A percentile compares a stretch with the other conserved stretches of the same genome.
These are phyloP conservation scores for Chelon labrosus DNA, from an alignment of 2,797 vertebrate genomes.

Conservation along the genomic window DNA sequence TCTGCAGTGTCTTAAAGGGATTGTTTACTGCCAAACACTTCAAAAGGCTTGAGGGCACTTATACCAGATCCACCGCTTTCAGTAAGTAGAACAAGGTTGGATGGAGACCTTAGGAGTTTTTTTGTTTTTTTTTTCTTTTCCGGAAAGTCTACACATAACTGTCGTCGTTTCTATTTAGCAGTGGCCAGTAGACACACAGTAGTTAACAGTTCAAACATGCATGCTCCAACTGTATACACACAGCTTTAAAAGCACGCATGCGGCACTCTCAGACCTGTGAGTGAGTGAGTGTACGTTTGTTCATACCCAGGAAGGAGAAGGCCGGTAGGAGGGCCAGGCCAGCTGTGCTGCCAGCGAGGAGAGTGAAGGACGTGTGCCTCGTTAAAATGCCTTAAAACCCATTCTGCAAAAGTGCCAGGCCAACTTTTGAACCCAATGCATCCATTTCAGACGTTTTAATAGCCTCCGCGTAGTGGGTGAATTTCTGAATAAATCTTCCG, in stretches of 20 bases:
- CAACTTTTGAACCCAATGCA: conserved; percentile 23
- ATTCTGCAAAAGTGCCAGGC: conserved; percentile 37
- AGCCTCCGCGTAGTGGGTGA: background rate
- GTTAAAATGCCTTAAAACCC: conserved; percentile 54
- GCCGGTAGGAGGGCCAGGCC: conserved; percentile 24
- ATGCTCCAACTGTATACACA: conserved; percentile 1
- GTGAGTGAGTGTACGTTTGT: background rate
- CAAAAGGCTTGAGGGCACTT: conserved; percentile 57
- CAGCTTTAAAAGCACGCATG: conserved; percentile 8
- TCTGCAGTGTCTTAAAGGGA: conserved; percentile 44
- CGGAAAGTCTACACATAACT: conserved; percentile 25
- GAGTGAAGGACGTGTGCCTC: conserved; percentile 30
- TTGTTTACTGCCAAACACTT: conserved; percentile 71
- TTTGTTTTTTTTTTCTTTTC: conserved; percentile 13
- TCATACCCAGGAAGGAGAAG: background rate
- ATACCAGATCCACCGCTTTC: conserved; percentile 43
- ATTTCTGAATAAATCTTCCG: conserved; percentile 30
- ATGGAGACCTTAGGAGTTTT: conserved; percentile 5
- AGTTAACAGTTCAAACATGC: background rate
- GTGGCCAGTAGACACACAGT: background rate
- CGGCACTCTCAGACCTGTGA: background rate
- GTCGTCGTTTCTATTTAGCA: conserved; percentile 6
- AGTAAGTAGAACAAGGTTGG: conserved; percentile 12
- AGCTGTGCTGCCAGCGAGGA: conserved; percentile 46
- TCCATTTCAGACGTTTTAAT: conserved; percentile 11